These are phyloP conservation scores for Acanthisitta chloris DNA, from an alignment of 2,113 vertebrate genomes.

Conservation along the genomic window DNA sequence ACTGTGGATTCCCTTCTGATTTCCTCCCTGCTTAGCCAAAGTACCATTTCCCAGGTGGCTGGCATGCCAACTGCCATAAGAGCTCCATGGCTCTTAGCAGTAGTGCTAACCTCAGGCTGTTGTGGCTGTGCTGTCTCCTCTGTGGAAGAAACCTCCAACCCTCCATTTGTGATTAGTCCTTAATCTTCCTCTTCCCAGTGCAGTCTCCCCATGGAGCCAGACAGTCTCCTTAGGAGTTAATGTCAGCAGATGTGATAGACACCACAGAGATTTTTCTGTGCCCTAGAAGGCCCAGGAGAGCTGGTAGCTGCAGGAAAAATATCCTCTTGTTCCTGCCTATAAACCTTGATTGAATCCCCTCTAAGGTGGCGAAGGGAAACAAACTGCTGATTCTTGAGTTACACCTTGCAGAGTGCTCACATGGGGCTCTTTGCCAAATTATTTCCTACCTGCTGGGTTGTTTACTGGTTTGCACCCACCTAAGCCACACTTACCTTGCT, in stretches of 20 bases:
- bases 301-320: background rate
- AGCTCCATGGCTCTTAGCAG: background rate
- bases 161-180: background rate
- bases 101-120: background rate
- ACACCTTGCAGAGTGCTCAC: background rate
- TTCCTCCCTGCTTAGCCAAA: background rate
- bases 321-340: background rate
- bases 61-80: background rate
- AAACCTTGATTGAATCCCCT: background rate
- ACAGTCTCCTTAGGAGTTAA: background rate
- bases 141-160: background rate
- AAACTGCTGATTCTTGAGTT: background rate
- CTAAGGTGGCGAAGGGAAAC: background rate
- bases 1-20: background rate
- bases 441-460: background rate
- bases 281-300: background rate
- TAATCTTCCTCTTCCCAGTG: background rate
- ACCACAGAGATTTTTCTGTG: background rate
- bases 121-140: background rate
- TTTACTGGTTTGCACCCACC: background rate
- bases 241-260: background rate
- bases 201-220: background rate
- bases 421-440: background rate
- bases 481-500: background rate
- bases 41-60: background rate